Base-by-base conservation (phyloP, 2,797 vertebrate genomes). In the Tokudaia tokunoshimensis region DNA sequence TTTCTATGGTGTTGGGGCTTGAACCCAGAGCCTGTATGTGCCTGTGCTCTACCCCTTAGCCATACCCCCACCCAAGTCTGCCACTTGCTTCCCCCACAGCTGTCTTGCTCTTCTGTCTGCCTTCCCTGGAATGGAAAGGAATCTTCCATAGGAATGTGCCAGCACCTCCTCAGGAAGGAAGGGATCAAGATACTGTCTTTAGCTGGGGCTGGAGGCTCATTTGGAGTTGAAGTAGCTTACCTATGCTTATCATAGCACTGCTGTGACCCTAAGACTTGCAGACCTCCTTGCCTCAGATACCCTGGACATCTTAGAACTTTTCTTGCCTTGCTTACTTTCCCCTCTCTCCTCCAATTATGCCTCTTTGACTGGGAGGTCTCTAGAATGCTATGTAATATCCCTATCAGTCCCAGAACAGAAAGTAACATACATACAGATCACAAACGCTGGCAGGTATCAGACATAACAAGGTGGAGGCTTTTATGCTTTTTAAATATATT, bases 101-200 rank as follows among this genome's bases (percentile, higher is more conserved):
- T 83, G 61, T 50, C 76, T 82, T 82, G 80, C 76, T 83, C 2
- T 74, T 57, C 41, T 59, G 79, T 94, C 31, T 92, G 31, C 88
- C 41, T 88, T 61, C 50, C 91, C 91, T 94, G 37, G 88, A 90
- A 90, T 83, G 63, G 59, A 75, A 29, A 81, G 59, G 67, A 79
- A 20, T 89, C n/a, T 82, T 63, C 55, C 65, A 44, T 67, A 37
- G 61, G 63, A 92, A 88, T 93, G 92, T 83, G 81, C 47, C 87
- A 82, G 55, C 94, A 92, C 31, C 81, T 78, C 47, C 50, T 57
- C 1, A 12, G 63, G 47, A 57, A 91, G 34, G 59, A 80, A 84
- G 76, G 57, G 9, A 86, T 15, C 80, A 29, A 55, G 76, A 82
- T 94, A 75, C 83, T 70, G 29, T 87, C 70, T 78, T 78, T 50